phyloP scores from a whole-genome alignment of 2,888 invertebrate genomes.

The Dermolepida albohirtum region DNA sequence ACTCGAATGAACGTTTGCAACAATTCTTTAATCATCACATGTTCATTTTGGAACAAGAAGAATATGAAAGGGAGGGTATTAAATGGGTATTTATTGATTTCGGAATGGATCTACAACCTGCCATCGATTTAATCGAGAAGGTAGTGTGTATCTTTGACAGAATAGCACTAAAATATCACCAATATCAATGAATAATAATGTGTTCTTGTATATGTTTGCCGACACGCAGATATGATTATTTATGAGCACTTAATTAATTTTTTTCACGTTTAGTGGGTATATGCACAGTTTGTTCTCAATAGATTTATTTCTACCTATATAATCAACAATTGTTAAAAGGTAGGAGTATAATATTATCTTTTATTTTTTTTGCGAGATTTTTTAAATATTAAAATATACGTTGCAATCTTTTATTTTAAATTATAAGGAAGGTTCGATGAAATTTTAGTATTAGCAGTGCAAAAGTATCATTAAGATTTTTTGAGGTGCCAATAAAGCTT shows the following conservation, averaged over 20 bases:
- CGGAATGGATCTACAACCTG: conserved; percentile 92
- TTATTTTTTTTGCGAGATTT: background rate
- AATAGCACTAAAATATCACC: conserved; percentile 15
- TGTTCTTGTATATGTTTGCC: background rate
- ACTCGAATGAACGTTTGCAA: conserved; percentile 94
- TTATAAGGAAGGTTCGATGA: too few species aligned
- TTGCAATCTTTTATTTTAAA: too few species aligned
- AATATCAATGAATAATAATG: too few species aligned
- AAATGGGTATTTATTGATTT: conserved; percentile 95
- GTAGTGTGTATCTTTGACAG: conserved; percentile 62
- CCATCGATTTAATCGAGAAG: conserved; percentile 93
- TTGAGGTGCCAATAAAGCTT: too few species aligned
- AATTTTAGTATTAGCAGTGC: too few species aligned
- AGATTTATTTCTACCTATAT: background rate
- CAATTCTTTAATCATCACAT: conserved; percentile 97
- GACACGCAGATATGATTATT: background rate
- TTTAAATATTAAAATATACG: conserved; percentile 1
- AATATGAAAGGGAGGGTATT: conserved; percentile 92
- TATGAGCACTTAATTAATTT: conserved; percentile 40
- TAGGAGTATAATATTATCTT: conserved; percentile 6
- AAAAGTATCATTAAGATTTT: too few species aligned
- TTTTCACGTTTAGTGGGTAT: conserved; percentile 43
- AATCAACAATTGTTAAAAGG: conserved; percentile 6
- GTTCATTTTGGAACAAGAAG: conserved; percentile 96
- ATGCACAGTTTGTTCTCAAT: conserved; percentile 50